Conservation (phyloP, 1,140 invertebrate species). For the Sitophilus oryzae region DNA sequence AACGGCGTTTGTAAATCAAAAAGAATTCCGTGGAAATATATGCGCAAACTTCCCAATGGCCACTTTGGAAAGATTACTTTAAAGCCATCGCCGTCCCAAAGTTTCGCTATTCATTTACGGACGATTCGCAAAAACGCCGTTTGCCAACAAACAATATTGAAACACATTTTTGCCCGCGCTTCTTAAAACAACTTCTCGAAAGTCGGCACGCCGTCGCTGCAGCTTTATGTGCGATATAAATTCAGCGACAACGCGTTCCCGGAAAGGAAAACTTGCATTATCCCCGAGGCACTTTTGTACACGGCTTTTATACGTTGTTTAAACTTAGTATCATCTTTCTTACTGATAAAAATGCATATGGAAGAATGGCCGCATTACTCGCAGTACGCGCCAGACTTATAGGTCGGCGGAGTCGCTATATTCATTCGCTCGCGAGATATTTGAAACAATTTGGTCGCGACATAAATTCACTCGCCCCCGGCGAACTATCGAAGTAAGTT, state of each 20-base stretch:
- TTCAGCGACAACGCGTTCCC: constrained; percentile 10
- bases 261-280: constrained; percentile 19
- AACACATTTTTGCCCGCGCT: constrained; percentile 6
- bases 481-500: not conserved
- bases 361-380: constrained; percentile 15
- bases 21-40: not conserved
- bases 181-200: constrained; percentile 15
- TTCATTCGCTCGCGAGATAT: not conserved
- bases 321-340: constrained; percentile 22
- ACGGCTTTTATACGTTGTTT: constrained; percentile 22
- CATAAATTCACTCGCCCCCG: not conserved
- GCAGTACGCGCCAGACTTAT: not conserved
- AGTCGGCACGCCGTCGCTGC: constrained; percentile 6
- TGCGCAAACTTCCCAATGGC: not conserved
- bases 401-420: not conserved
- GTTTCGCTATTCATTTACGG: not conserved
- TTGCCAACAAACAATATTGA: constrained; percentile 11
- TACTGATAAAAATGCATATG: constrained; percentile 19
- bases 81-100: not conserved
- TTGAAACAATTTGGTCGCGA: not conserved
- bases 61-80: not conserved
- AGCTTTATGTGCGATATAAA: constrained; percentile 23
- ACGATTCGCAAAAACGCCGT: not conserved
- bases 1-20: not conserved
- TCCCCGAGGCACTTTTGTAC: constrained; percentile 16